phyloP scores from a whole-genome alignment of 2,888 invertebrate genomes.

The Dryocosmus kuriphilus region DNA sequence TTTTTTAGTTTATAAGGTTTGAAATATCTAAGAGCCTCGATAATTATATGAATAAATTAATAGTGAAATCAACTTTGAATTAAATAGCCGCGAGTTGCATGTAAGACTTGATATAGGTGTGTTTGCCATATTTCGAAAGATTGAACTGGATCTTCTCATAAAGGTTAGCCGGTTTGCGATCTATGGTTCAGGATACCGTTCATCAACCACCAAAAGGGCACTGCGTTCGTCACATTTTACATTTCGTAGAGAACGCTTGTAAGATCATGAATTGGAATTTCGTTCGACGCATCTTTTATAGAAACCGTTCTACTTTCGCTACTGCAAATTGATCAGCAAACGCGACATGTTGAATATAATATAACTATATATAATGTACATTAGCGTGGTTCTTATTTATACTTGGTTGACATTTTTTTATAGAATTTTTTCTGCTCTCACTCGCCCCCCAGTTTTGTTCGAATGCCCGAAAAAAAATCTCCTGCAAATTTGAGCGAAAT shows the following conservation, averaged over 20 bases:
- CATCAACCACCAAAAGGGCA: slow-evolving; percentile 59
- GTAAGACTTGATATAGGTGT: background rate
- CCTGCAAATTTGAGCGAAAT: too few species aligned
- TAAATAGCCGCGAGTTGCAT: background rate
- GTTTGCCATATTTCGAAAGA: slow-evolving; percentile 20
- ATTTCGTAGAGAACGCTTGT: background rate
- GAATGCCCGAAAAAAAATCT: too few species aligned
- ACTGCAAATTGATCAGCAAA: background rate
- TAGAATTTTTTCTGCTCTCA: too few species aligned
- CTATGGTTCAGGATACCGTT: slow-evolving; percentile 6
- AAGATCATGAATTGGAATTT: slow-evolving; percentile 61
- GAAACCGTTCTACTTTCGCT: slow-evolving; percentile 58
- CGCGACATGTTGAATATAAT: background rate
- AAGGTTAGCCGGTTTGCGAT: slow-evolving; percentile 17
- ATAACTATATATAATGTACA: too few species aligned
- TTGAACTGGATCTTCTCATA: slow-evolving; percentile 27
- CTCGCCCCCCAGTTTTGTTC: too few species aligned
- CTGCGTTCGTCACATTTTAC: slow-evolving; percentile 60
- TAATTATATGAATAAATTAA: background rate
- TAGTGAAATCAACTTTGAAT: background rate
- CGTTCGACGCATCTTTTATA: slow-evolving; percentile 41
- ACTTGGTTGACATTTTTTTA: too few species aligned
- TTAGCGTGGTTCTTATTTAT: too few species aligned
- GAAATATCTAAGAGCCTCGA: too few species aligned
- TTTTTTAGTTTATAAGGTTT: too few species aligned